phyloP scores from a whole-genome alignment of 2,888 invertebrate genomes.

The Calameuta pallipes region DNA sequence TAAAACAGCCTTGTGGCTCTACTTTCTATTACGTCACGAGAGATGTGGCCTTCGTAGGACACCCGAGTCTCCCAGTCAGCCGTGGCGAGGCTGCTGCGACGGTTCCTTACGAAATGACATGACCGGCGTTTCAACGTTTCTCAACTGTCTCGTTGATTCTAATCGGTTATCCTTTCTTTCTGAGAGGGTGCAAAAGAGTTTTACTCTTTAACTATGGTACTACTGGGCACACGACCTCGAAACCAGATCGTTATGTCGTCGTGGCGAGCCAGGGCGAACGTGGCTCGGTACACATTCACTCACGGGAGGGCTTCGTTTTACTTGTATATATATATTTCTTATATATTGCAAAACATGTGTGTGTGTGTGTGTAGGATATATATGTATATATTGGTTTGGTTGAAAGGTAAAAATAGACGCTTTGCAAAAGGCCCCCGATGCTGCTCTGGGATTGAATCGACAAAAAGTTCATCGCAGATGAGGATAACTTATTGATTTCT shows the following conservation, averaged over 20 bases:
- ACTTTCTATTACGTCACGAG: slow-evolving; percentile 56
- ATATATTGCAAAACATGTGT: not conserved
- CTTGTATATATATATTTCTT: too few species aligned
- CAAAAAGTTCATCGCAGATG: not conserved
- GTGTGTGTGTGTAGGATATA: too few species aligned
- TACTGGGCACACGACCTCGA: not conserved
- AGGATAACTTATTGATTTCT: not conserved
- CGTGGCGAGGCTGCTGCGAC: not conserved
- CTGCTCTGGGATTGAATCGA: not conserved
- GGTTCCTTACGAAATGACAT: not conserved
- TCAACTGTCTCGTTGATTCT: not conserved
- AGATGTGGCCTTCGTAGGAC: slow-evolving; percentile 42
- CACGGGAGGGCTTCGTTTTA: not conserved
- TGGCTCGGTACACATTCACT: not conserved
- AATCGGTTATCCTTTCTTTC: not conserved
- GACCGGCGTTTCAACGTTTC: not conserved
- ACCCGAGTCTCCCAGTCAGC: slow-evolving; percentile 10
- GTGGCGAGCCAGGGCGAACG: not conserved
- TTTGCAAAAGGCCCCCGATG: not conserved
- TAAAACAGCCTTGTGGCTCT: slow-evolving; percentile 51
- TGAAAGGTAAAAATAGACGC: not conserved
- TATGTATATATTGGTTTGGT: not conserved
- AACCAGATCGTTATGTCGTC: not conserved
- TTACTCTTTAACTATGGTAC: not conserved
- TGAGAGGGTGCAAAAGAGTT: not conserved